Evolutionary conservation across 2,797 vertebrate species (phyloP).

Genomic region (Enteromius anoplus): DNA sequence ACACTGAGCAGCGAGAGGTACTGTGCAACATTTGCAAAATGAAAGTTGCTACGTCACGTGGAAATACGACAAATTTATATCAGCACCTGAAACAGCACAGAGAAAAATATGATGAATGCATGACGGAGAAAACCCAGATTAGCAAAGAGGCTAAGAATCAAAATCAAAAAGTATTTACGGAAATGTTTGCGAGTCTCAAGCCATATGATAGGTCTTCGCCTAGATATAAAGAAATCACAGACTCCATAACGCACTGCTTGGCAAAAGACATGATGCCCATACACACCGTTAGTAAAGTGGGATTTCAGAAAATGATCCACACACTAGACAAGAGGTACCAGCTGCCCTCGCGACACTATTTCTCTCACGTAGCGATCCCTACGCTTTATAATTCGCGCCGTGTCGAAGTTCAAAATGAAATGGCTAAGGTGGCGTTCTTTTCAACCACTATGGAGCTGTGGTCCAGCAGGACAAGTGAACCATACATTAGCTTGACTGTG

Average conservation of each 20-base stretch:
- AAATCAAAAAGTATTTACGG: neutral
- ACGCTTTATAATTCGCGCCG: neutral
- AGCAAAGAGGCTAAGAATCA: neutral
- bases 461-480: neutral
- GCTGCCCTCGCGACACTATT: neutral
- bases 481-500: neutral
- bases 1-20: conserved; percentile 38
- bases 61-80: conserved; percentile 42
- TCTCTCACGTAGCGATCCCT: conserved; percentile 14
- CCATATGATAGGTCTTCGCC: neutral
- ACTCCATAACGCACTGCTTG: neutral
- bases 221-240: neutral
- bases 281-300: conserved; percentile 11
- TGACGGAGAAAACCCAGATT: neutral
- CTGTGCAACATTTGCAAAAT: conserved; percentile 26
- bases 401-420: neutral
- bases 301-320: conserved; percentile 16
- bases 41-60: conserved; percentile 19
- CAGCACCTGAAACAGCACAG: conserved; percentile 45
- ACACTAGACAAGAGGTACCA: neutral
- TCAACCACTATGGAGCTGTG: conserved; percentile 7
- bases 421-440: neutral
- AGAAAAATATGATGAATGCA: conserved; percentile 43
- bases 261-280: conserved; percentile 6
- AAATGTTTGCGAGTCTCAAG: neutral